Percentiles rank a stretch among this genome's conserved stretches.
phyloP scores from a whole-genome alignment of 2,888 invertebrate species.

The Drosophila nr. medialis region DNA sequence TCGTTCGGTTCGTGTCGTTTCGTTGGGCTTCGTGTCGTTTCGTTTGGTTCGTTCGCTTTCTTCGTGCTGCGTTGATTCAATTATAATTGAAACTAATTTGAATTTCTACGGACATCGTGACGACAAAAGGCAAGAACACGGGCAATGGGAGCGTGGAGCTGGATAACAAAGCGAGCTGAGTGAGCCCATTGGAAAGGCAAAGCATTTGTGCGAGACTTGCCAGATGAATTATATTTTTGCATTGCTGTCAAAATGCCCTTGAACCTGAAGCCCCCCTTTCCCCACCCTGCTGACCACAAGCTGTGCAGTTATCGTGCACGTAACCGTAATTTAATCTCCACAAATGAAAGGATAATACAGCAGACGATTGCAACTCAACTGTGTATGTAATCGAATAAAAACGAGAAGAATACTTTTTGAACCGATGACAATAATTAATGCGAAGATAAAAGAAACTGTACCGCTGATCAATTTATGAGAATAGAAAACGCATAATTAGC shows the following conservation, averaged over 20 bases:
- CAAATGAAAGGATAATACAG: conserved; percentile 78
- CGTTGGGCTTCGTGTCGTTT: conserved; percentile 17
- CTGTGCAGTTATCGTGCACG: conserved; percentile 18
- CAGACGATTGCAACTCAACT: conserved; percentile 21
- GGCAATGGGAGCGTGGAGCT: neutral
- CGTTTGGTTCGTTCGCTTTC: conserved; percentile 41
- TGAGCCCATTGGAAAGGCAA: conserved; percentile 33
- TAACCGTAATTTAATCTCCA: conserved; percentile 52
- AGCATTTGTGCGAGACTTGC: conserved; percentile 27
- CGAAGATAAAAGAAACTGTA: conserved; percentile 3
- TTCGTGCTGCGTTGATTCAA: conserved; percentile 78
- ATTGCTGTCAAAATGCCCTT: conserved; percentile 73
- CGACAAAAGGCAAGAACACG: conserved; percentile 18
- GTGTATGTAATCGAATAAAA: conserved; percentile 10
- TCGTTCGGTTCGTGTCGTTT: conserved; percentile 33
- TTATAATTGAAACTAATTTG: conserved; percentile 83
- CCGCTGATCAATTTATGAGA: neutral
- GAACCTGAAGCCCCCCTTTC: conserved; percentile 75
- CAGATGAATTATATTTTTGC: conserved; percentile 50
- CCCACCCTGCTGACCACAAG: conserved; percentile 9
- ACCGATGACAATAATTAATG: neutral
- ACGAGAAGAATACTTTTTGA: neutral
- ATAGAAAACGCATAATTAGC: conserved; percentile 1
- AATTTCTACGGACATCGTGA: conserved; percentile 40
- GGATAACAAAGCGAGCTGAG: conserved; percentile 37